These are phyloP conservation scores for Illadopsis cleaveri DNA, from an alignment of 2,113 vertebrate species.

Conservation along the genomic window DNA sequence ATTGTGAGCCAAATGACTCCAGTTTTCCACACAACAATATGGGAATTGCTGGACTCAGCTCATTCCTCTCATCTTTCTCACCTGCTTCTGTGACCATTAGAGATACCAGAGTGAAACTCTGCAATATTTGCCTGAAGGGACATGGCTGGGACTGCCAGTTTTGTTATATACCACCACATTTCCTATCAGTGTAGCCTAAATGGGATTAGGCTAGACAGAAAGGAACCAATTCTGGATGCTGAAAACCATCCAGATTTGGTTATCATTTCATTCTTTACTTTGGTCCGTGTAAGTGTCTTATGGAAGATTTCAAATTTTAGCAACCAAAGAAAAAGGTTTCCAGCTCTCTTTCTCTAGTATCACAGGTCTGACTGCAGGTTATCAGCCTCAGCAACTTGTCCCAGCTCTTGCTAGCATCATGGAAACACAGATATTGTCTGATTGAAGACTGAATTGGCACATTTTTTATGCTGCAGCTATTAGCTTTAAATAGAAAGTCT, in stretches of 20 bases:
- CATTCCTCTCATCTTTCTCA: conserved; percentile 1
- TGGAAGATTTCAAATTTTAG: background rate
- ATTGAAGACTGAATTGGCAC: background rate
- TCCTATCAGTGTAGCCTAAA: background rate
- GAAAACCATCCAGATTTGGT: background rate
- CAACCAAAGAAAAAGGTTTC: background rate
- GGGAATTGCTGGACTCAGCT: background rate
- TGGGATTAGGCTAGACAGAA: background rate
- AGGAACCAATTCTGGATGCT: background rate
- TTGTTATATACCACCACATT: background rate
- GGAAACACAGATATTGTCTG: background rate
- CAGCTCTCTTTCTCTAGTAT: background rate
- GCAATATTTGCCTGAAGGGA: background rate
- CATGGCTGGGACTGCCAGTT: background rate
- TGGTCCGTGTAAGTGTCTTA: background rate
- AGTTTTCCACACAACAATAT: background rate
- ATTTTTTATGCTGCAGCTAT: background rate
- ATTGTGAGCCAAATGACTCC: background rate
- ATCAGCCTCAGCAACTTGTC: background rate
- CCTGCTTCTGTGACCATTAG: background rate
- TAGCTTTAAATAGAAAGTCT: conserved; percentile 7
- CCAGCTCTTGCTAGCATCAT: background rate
- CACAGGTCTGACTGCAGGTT: background rate
- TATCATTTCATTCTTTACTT: conserved; percentile 15
- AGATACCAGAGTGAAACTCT: background rate